Evolutionary conservation across 1,140 invertebrate species (phyloP).

Genomic region (Planococcus citri): DNA sequence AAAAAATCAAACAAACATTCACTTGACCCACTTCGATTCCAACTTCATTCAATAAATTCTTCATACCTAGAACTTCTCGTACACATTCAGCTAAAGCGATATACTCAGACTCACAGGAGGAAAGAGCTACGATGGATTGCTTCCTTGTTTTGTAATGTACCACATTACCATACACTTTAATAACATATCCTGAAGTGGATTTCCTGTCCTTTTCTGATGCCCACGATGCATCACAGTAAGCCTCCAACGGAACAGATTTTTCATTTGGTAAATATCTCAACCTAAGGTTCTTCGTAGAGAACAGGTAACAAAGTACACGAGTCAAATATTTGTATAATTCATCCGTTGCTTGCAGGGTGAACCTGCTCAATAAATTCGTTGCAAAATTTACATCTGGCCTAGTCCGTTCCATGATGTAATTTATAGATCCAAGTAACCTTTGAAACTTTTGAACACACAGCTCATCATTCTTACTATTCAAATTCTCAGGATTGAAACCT

Average conservation of each 20-base stretch:
- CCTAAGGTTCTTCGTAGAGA: neutral
- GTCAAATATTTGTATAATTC: neutral
- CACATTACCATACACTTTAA: no score
- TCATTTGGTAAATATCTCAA: neutral
- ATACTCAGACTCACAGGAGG: constrained; percentile 29
- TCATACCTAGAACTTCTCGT: constrained; percentile 23
- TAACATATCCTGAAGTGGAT: constrained; percentile 33
- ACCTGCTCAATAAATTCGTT: neutral
- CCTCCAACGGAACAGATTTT: neutral
- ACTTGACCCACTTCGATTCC: no score
- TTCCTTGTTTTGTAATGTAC: constrained; percentile 27
- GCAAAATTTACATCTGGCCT: no score
- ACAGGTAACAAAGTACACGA: neutral
- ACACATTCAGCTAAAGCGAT: constrained; percentile 26
- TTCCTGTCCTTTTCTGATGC: constrained; percentile 32
- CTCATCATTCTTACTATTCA: neutral
- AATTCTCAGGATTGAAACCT: neutral
- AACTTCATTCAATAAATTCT: constrained; percentile 13
- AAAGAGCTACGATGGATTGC: constrained; percentile 28
- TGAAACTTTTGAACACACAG: neutral
- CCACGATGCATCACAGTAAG: constrained; percentile 36
- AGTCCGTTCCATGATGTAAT: neutral
- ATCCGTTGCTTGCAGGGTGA: neutral
- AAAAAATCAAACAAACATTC: neutral
- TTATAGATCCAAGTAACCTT: neutral